Conservation (phyloP, 2,113 vertebrate genomes). For the Symphodus melops region DNA sequence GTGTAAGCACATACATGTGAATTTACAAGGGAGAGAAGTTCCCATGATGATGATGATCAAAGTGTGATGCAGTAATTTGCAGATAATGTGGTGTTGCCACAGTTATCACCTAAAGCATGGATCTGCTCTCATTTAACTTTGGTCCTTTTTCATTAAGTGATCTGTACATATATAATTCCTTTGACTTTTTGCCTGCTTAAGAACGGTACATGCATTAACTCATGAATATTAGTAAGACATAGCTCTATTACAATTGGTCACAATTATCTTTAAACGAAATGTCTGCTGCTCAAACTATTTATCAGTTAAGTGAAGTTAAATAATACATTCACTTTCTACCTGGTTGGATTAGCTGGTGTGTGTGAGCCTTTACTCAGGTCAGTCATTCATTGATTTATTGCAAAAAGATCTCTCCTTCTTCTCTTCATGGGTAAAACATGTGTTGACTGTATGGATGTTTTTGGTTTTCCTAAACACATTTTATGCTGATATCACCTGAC, state of each 20-base stretch:
- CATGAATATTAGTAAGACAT: background rate
- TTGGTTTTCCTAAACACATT: background rate
- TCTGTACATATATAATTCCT: background rate
- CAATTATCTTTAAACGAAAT: background rate
- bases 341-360: background rate
- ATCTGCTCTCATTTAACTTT: background rate
- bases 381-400: too few relatives aligned
- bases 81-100: slow-evolving; percentile 7
- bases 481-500: too few relatives aligned
- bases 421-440: background rate
- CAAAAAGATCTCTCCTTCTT: background rate
- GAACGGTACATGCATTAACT: background rate
- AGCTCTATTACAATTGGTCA: background rate
- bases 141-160: background rate
- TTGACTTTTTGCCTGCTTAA: background rate
- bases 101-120: background rate
- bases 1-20: too few relatives aligned
- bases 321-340: background rate
- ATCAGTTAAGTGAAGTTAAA: background rate
- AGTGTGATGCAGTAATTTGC: slow-evolving; percentile 9
- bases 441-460: slow-evolving; percentile 5
- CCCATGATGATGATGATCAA: background rate
- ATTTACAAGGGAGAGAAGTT: too few relatives aligned
- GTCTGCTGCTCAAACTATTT: background rate
- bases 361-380: background rate